Evolutionary conservation across 2,888 invertebrate genomes (phyloP).

Genomic region (Drosophila birchii): DNA sequence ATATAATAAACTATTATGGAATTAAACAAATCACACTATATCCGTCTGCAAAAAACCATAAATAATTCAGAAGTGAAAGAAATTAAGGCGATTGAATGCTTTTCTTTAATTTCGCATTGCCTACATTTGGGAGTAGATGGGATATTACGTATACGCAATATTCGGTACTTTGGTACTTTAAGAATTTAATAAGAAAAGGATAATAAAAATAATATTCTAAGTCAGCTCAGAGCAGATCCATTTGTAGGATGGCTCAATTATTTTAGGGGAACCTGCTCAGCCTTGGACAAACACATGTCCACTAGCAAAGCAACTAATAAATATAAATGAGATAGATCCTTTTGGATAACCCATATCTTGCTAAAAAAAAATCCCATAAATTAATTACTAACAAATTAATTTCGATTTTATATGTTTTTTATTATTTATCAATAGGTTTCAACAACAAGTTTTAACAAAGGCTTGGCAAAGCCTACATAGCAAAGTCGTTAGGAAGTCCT

Average conservation of each 20-base stretch:
- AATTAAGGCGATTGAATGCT: too few relatives aligned
- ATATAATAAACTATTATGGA: background rate
- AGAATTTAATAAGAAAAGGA: too few relatives aligned
- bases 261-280: background rate
- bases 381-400: background rate
- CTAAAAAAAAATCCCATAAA: background rate
- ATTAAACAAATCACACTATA: background rate
- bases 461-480: slow-evolving; percentile 18
- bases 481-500: slow-evolving; percentile 21
- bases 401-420: slow-evolving; percentile 13
- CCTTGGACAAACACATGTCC: background rate
- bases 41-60: background rate
- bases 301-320: background rate
- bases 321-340: background rate
- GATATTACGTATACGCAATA: background rate
- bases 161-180: accelerated
- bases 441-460: slow-evolving; percentile 65
- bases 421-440: slow-evolving; percentile 25
- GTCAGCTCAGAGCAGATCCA: too few relatives aligned
- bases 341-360: background rate
- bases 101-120: background rate
- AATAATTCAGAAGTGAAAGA: too few relatives aligned
- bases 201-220: too few relatives aligned
- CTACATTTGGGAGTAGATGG: background rate
- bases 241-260: background rate